Conservation (phyloP, 2,113 vertebrate genomes). For the Gadus chalcogrammus region DNA sequence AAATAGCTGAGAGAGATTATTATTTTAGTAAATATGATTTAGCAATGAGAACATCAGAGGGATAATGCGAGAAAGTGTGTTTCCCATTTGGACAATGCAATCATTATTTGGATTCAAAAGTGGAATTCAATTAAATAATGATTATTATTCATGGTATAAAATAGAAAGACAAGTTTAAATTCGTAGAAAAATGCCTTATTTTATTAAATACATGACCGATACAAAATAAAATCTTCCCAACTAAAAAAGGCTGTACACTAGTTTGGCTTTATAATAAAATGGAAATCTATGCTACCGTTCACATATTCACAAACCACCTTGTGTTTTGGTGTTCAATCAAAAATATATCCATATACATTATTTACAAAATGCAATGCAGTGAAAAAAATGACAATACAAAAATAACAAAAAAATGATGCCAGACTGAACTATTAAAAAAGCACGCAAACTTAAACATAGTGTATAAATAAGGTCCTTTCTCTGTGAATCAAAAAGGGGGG, state of each 20-base stretch:
- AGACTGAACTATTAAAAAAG: neutral
- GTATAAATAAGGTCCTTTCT: too few relatives aligned
- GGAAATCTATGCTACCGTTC: constrained; percentile 37
- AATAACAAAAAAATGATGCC: constrained; percentile 3
- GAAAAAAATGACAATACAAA: constrained; percentile 8
- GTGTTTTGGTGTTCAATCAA: constrained; percentile 23
- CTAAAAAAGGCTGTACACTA: constrained; percentile 60
- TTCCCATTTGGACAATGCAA: too few relatives aligned
- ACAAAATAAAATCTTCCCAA: constrained; percentile 58
- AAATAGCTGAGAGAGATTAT: too few relatives aligned
- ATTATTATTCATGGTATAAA: neutral
- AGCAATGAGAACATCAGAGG: too few relatives aligned
- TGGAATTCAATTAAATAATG: too few relatives aligned
- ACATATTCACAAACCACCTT: constrained; percentile 30
- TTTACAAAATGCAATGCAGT: constrained; percentile 53
- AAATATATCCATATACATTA: constrained; percentile 59
- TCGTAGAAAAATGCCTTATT: constrained; percentile 63
- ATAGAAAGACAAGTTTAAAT: neutral
- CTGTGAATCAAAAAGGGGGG: too few relatives aligned
- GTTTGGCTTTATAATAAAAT: constrained; percentile 48
- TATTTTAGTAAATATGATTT: too few relatives aligned
- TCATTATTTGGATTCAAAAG: too few relatives aligned
- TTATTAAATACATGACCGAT: constrained; percentile 61
- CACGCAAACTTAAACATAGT: too few relatives aligned
- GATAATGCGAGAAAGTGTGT: too few relatives aligned